Evolutionary conservation across 2,888 invertebrate species (phyloP).

Genomic region (Tribolium freemani): DNA sequence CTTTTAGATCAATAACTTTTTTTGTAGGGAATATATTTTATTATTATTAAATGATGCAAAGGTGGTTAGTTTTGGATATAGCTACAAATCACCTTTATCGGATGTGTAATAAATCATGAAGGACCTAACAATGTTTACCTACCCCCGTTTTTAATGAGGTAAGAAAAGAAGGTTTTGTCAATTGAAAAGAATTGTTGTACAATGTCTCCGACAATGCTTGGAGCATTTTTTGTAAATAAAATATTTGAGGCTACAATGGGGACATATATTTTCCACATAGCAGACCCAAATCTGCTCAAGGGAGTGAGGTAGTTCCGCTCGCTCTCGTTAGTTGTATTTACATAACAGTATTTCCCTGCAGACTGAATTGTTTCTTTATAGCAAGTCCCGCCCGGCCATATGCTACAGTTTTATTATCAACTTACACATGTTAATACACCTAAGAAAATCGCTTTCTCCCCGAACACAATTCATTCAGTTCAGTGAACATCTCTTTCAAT

Average conservation of each 20-base stretch:
- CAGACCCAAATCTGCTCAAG: slow-evolving; percentile 42
- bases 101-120: not conserved
- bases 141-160: slow-evolving; percentile 2
- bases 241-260: slow-evolving; percentile 38
- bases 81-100: too few relatives aligned
- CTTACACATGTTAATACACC: slow-evolving; percentile 49
- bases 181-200: slow-evolving; percentile 17
- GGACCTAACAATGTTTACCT: not conserved
- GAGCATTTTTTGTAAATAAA: slow-evolving; percentile 34
- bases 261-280: slow-evolving; percentile 46
- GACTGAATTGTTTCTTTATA: slow-evolving; percentile 54
- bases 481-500: slow-evolving; percentile 2
- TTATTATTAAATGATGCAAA: too few relatives aligned
- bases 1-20: too few relatives aligned
- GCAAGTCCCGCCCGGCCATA: slow-evolving; percentile 27
- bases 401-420: slow-evolving; percentile 50
- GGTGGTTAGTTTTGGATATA: too few relatives aligned
- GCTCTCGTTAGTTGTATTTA: slow-evolving; percentile 51
- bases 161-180: slow-evolving; percentile 3
- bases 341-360: slow-evolving; percentile 51
- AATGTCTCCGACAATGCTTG: not conserved
- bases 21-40: too few relatives aligned
- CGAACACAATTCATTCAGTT: not conserved
- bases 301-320: slow-evolving; percentile 43
- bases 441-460: slow-evolving; percentile 11